Evolutionary conservation across 2,888 invertebrate species (phyloP), one percentile per base, ranked within the genome.

Genomic region (Clitarchus hookeri): DNA sequence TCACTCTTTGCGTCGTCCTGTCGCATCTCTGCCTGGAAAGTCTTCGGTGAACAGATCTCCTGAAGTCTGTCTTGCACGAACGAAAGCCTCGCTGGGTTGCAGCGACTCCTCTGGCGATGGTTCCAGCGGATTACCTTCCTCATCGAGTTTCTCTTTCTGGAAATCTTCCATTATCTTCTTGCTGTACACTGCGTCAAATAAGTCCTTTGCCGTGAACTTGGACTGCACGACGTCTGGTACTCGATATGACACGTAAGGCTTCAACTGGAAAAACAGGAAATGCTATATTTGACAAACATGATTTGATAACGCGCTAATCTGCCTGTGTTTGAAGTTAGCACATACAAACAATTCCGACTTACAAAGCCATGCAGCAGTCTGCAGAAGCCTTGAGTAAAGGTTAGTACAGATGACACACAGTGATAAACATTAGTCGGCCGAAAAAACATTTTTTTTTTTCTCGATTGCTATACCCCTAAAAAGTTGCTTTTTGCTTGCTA

Each of bases 241-340:
- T 91, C 94, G 95, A 91, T 99, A 99, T 0, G 98, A 97, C 0
- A 99, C 99, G 90, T 99, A 99, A 0, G 99, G 98, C 91, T 97
- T 98, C 27, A 99, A 92, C 92, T 95, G 91, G 93, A 92, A 88
- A 89, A 87, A 88, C 88, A 88, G 53, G 44, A 36, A 86, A 12
- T 48, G 16, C 27, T n/a, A 48, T 84, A 13, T 26, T 26, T 11
- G 12, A 85, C 13, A 12, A 83, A 85, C 82, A 16, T 36, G 36
- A 36, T 36, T 36, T 36, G 36, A 36, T 36, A 36, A 36, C 36
- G 1, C 36, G 4, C 36, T 36, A 36, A 36, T 36, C 36, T 36
- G 36, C 36, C 36, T 36, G 36, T 36, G 4, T 36, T 36, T 36
- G 36, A 36, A 4, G 36, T 36, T 36, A 36, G 36, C 4, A 36